Base-by-base conservation (phyloP, 1,140 invertebrate genomes). In the Neelides sp. region DNA sequence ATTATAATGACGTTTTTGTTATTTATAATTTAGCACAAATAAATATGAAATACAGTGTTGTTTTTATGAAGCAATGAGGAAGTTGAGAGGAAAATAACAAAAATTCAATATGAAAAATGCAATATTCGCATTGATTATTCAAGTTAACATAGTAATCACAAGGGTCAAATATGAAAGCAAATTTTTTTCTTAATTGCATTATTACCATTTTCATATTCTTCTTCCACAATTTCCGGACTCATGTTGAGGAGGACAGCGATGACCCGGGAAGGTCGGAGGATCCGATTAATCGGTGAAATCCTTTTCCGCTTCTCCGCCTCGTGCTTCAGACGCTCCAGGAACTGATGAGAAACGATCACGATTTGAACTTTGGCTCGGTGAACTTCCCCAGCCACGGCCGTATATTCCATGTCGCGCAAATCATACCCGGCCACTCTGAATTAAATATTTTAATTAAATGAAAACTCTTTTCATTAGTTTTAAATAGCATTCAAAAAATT, bases 351-450 rank as follows among this genome's bases (percentile, higher is more conserved):
- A 7, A 61, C 47, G 19, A 61, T 61, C n/a, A 61, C 50, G 42
- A 61, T 55, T 44, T 61, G 58, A 23, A 57, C 58, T 55, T 61
- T 61, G 32, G 58, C 47, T 28, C 50, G 44, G 30, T 61, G 58
- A 13, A 61, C 50, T 36, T 57, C 55, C 7, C 49, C 52, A 4
- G 41, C 50, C 7, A 40, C 40, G 5, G 40, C 40, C 7, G 52
- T 46, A 44, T 54, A 50, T 4, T 57, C 55, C 35, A 61, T 48
- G 36, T 61, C 55, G 30, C 43, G 49, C 35, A 61, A 42, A 40
- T 61, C 58, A 34, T 52, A 61, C 4, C 23, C 28, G 24, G 13
- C 28, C 13, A 19, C 19, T 22, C 24, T 23, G 7, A 43, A 43
- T 43, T 20, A 4, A 17, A 19, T 5, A 20, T 42, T 42, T n/a